phyloP scores from a whole-genome alignment of 2,888 invertebrate species.

The Philereme vetulata region DNA sequence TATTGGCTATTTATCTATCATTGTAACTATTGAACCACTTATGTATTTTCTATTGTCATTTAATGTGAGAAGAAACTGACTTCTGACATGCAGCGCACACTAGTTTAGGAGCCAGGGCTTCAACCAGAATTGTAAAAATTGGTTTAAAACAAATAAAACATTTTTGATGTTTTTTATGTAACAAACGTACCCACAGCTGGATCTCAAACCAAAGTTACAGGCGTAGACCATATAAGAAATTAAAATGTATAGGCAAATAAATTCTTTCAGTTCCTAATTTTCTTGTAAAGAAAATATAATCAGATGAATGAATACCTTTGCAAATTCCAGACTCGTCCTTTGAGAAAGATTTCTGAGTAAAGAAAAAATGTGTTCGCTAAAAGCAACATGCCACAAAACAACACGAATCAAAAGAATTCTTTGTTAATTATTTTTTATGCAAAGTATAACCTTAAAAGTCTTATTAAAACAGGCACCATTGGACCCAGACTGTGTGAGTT shows the following conservation, averaged over 20 bases:
- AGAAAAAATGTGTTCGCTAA: conserved; percentile 58
- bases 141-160: too few species aligned
- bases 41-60: too few species aligned
- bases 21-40: too few species aligned
- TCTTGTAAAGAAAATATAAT: conserved; percentile 38
- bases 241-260: neutral
- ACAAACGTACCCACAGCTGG: too few species aligned
- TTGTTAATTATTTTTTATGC: conserved; percentile 53
- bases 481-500: conserved; percentile 1
- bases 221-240: too few species aligned
- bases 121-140: too few species aligned
- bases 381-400: conserved; percentile 60
- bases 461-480: conserved; percentile 20
- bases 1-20: too few species aligned
- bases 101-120: too few species aligned
- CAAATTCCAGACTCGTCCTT: conserved; percentile 68
- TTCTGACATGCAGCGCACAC: too few species aligned
- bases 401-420: conserved; percentile 66
- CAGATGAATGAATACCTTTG: conserved; percentile 70
- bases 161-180: too few species aligned
- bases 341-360: conserved; percentile 70
- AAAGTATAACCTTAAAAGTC: conserved; percentile 14
- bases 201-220: too few species aligned
- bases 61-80: too few species aligned
- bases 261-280: conserved; percentile 35